These are phyloP conservation scores for Penaeus monodon DNA, from an alignment of 2,888 invertebrate genomes.

Conservation along the genomic window DNA sequence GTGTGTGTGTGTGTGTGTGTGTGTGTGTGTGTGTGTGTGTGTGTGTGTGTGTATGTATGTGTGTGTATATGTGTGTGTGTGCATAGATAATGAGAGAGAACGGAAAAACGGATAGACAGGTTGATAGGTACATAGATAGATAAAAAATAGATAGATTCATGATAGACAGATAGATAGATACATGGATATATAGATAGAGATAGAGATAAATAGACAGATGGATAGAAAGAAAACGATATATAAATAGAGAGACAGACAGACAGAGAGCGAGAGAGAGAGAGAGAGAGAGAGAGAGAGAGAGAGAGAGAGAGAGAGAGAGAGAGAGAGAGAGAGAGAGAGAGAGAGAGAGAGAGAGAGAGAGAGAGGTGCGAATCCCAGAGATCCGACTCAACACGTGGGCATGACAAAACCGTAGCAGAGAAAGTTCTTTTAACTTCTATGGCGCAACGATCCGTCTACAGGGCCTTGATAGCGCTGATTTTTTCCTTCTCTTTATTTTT, in stretches of 20 bases:
- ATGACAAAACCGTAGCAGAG: neutral
- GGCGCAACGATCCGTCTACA: neutral
- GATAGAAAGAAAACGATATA: neutral
- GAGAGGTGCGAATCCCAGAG: neutral
- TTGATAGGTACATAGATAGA: neutral
- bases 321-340: slow-evolving; percentile 15
- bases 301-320: neutral
- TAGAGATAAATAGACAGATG: neutral
- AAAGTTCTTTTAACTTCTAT: slow-evolving; percentile 1
- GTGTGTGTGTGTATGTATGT: too few species aligned
- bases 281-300: neutral
- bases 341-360: neutral
- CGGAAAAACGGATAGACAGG: too few species aligned
- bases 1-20: too few species aligned
- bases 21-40: too few species aligned
- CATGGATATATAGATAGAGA: neutral
- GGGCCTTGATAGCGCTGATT: neutral
- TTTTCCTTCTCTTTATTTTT: neutral
- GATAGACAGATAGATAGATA: neutral
- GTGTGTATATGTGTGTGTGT: too few species aligned
- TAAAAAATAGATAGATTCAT: neutral
- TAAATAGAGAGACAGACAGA: neutral
- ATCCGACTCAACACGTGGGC: too few species aligned
- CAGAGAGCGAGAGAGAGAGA: neutral
- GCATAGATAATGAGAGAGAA: too few species aligned